Base-by-base conservation (phyloP, 2,113 vertebrate genomes). In the Ancistrus triradiatus region DNA sequence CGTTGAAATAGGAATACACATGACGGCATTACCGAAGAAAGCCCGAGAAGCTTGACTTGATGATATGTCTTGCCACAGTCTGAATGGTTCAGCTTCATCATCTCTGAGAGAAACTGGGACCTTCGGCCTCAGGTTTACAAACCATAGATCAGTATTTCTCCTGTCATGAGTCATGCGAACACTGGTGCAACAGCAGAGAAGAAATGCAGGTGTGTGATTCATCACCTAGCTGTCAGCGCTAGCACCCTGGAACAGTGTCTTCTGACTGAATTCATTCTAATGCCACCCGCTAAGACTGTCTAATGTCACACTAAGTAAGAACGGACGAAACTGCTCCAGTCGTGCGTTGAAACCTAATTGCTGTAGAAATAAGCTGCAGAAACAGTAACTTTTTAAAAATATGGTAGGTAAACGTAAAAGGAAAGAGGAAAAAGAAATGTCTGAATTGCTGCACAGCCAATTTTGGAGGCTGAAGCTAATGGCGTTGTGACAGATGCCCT, bases 401-500 rank as follows among this genome's bases (percentile, higher is more conserved):
- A n/a, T n/a, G n/a, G n/a, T n/a, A n/a, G n/a, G n/a, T n/a, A n/a
- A n/a, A n/a, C 9, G 4, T 33, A 9, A 33, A 9, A 33, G 9
- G 35, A 11, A 13, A 9, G 28, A 33, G 28, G 58, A 52, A 62
- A 52, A 19, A 52, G 44, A 37, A 68, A 47, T 48, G 37, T 63
- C 47, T 64, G 65, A 68, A 63, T 71, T 65, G 57, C 69, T 65
- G 38, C 59, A 59, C 55, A 70, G 42, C 68, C 69, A 59, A 63
- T 68, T 70, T 61, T 67, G 67, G 68, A 60, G 48, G 49, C 38
- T 57, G 59, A 62, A 57, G 58, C 38, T 69, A 58, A 66, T 59
- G 66, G 55, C 63, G 72, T 62, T 51, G 57, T 65, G 62, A 70
- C 74, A n/a, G n/a, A 58, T 73, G 70, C 70, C 74, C 66, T 51